Evolutionary conservation across 2,888 invertebrate genomes (phyloP).

Genomic region (Dendrolimus pini): DNA sequence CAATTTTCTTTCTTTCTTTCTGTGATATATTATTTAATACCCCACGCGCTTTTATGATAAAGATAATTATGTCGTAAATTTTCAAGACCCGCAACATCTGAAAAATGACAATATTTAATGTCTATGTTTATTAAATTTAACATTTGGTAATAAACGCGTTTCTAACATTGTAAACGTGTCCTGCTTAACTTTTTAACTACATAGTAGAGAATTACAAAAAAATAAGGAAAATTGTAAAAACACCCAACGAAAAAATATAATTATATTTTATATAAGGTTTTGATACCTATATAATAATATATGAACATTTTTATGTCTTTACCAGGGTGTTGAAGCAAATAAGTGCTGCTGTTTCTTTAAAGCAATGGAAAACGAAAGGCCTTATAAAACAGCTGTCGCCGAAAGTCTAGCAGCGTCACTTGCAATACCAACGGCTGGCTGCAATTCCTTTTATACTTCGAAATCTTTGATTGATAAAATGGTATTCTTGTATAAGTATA

Average conservation of each 20-base stretch:
- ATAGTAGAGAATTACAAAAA: no score
- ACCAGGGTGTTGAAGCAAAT: slow-evolving; percentile 38
- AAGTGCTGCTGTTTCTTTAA: slow-evolving; percentile 40
- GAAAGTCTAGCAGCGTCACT: slow-evolving; percentile 27
- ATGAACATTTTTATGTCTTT: slow-evolving; percentile 3
- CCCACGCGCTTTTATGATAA: no score
- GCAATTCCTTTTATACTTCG: slow-evolving; percentile 44
- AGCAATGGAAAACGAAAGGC: slow-evolving; percentile 38
- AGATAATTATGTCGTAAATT: no score
- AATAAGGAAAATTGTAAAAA: no score
- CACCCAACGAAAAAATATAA: slow-evolving; percentile 2
- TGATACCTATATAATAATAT: neutral
- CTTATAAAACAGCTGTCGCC: slow-evolving; percentile 22
- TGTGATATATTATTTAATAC: no score
- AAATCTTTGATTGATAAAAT: slow-evolving; percentile 39
- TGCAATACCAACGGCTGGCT: slow-evolving; percentile 34
- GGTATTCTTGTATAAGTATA: slow-evolving; percentile 18
- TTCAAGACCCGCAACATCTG: no score
- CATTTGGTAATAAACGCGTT: no score
- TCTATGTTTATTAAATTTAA: no score
- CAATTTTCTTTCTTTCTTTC: no score
- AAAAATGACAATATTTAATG: no score
- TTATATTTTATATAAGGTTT: neutral
- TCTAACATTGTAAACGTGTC: no score
- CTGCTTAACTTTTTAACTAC: no score